Evolutionary conservation across 1,140 invertebrate genomes (phyloP).

Genomic region (Pogonomyrmex californicus): DNA sequence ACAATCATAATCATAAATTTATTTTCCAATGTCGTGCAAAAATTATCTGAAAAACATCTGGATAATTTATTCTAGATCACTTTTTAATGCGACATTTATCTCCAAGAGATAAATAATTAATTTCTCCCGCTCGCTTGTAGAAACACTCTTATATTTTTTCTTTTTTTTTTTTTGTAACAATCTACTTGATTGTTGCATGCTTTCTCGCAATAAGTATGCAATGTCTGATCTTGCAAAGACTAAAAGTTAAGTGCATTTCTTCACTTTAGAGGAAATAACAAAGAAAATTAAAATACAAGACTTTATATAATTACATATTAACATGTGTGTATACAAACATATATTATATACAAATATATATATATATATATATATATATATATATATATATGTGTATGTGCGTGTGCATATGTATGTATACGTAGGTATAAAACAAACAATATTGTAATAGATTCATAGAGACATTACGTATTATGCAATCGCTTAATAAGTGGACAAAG

Average conservation of each 20-base stretch:
- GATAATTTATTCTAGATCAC: background rate
- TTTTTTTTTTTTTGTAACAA: too few species aligned
- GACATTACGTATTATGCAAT: background rate
- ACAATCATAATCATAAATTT: background rate
- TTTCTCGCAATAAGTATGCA: background rate
- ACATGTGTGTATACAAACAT: too few species aligned
- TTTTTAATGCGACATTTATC: too few species aligned
- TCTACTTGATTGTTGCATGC: too few species aligned
- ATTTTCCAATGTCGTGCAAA: background rate
- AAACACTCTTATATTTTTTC: too few species aligned
- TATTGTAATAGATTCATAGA: slow-evolving; percentile 4
- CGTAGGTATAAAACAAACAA: slow-evolving; percentile 10
- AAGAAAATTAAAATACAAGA: slow-evolving; percentile 12
- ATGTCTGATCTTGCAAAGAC: background rate
- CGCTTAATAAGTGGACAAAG: slow-evolving; percentile 4
- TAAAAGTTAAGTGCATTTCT: background rate
- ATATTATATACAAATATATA: too few species aligned
- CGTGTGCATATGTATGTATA: too few species aligned
- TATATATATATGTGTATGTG: background rate
- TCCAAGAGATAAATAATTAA: too few species aligned
- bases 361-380: background rate
- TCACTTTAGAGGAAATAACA: background rate
- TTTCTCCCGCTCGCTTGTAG: too few species aligned
- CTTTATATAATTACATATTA: slow-evolving; percentile 20
- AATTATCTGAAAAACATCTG: background rate